Conservation (phyloP, 2,888 invertebrate species). For the Cryptus armator region DNA sequence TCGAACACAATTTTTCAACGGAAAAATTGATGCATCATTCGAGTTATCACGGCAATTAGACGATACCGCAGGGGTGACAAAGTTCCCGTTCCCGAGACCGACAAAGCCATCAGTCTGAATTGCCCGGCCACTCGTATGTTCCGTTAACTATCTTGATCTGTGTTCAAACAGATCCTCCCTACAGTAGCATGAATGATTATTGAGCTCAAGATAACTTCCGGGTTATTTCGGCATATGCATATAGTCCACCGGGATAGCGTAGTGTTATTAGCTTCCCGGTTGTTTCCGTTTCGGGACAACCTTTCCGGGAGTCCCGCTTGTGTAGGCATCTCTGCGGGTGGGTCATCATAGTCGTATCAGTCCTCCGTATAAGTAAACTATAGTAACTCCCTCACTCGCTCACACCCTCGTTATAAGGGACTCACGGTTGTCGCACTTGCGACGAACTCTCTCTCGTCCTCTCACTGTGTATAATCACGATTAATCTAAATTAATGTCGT, state of each 20-base stretch:
- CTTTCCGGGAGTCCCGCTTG: constrained; percentile 4
- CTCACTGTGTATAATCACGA: constrained; percentile 66
- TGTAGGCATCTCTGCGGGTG: constrained; percentile 28
- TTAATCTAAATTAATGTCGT: constrained; percentile 80
- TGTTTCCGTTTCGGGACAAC: constrained; percentile 34
- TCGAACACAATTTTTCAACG: no score
- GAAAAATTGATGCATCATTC: background rate
- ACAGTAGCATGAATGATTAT: constrained; percentile 24
- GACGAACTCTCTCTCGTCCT: constrained; percentile 32
- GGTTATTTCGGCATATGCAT: constrained; percentile 26
- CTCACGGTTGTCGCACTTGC: constrained; percentile 44
- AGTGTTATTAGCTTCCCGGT: constrained; percentile 46
- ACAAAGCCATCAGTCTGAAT: constrained; percentile 20
- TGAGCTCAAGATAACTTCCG: constrained; percentile 19
- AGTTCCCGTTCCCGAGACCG: constrained; percentile 2
- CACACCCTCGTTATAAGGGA: constrained; percentile 41
- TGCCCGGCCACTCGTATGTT: constrained; percentile 11
- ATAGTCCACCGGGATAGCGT: background rate
- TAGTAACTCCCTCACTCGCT: constrained; percentile 34
- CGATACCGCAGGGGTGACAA: background rate
- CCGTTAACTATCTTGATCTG: constrained; percentile 32
- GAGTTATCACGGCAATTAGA: background rate
- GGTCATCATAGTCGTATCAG: constrained; percentile 31
- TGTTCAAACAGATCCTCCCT: constrained; percentile 27
- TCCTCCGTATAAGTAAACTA: constrained; percentile 43